phyloP scores from a whole-genome alignment of 64 coral and sea anemone genomes.

The Montipora foliosa region DNA sequence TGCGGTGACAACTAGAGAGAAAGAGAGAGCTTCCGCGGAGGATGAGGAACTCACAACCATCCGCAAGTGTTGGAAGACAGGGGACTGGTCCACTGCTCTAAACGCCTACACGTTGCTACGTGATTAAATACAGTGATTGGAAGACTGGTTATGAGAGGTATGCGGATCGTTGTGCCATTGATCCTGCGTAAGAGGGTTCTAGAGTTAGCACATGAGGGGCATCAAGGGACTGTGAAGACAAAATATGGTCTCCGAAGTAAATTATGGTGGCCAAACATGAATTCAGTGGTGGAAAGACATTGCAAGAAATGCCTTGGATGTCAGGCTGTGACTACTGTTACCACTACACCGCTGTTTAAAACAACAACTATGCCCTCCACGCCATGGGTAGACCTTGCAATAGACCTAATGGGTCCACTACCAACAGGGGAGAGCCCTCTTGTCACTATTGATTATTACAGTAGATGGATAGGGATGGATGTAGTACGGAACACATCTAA shows the following conservation, averaged over 20 bases:
- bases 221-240: slow-evolving; percentile 27
- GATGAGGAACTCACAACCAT: slow-evolving; percentile 36
- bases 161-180: background rate
- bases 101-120: slow-evolving; percentile 17
- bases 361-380: slow-evolving; percentile 23
- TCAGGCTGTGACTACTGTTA: background rate
- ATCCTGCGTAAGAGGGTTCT: slow-evolving; percentile 11
- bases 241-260: slow-evolving; percentile 45
- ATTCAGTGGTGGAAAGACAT: slow-evolving; percentile 2
- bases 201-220: slow-evolving; percentile 29
- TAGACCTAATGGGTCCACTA: slow-evolving; percentile 19
- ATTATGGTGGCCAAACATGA: slow-evolving; percentile 52
- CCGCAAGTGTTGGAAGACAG: background rate
- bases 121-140: slow-evolving; percentile 11
- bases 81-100: slow-evolving; percentile 8
- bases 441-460: slow-evolving; percentile 37
- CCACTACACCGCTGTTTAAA: slow-evolving; percentile 5
- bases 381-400: slow-evolving; percentile 31
- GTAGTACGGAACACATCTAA: slow-evolving; percentile 3
- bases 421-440: slow-evolving; percentile 1
- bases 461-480: slow-evolving; percentile 47
- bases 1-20: slow-evolving; percentile 54
- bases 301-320: slow-evolving; percentile 24
- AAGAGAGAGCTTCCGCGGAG: slow-evolving; percentile 22
- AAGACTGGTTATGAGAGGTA: slow-evolving; percentile 36